Conservation (phyloP, 30 jellyfish, hydroid and myxozoan species). For the Mastigias papua region DNA sequence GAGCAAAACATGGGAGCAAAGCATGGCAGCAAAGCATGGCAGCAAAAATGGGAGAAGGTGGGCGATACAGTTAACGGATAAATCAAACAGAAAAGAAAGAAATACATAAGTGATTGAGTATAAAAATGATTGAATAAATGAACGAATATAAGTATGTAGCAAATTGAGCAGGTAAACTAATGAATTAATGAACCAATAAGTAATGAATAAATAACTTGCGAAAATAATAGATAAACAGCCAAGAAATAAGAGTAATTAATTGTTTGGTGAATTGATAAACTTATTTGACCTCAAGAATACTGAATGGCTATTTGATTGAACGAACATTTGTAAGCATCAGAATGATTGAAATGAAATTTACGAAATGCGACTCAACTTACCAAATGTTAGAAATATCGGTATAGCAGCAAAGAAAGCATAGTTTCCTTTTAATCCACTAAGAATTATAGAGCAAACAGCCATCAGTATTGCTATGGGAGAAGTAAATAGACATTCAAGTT, state of each 20-base stretch:
- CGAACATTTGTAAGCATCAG: too few species aligned
- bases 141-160: background rate
- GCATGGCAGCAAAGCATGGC: background rate
- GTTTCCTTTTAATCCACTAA: conserved; percentile 90
- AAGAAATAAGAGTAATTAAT: background rate
- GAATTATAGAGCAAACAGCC: conserved; percentile 94
- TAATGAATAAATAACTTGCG: background rate
- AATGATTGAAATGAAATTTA: too few species aligned
- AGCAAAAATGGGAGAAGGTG: background rate
- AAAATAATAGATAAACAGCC: background rate
- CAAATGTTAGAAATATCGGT: conserved; percentile 91
- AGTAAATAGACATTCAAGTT: too few species aligned
- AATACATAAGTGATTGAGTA: background rate
- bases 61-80: background rate
- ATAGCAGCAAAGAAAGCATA: conserved; percentile 95
- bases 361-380: conserved; percentile 46
- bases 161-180: background rate
- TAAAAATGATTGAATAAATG: background rate
- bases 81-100: background rate
- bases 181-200: background rate
- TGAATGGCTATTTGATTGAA: too few species aligned
- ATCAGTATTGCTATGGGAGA: conserved; percentile 79
- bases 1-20: too few species aligned
- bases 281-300: too few species aligned
- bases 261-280: background rate